A percentile compares a stretch with the other conserved stretches of the same genome.
Conservation (phyloP, 1,140 invertebrate genomes). For the Drosophila ironensis region DNA sequence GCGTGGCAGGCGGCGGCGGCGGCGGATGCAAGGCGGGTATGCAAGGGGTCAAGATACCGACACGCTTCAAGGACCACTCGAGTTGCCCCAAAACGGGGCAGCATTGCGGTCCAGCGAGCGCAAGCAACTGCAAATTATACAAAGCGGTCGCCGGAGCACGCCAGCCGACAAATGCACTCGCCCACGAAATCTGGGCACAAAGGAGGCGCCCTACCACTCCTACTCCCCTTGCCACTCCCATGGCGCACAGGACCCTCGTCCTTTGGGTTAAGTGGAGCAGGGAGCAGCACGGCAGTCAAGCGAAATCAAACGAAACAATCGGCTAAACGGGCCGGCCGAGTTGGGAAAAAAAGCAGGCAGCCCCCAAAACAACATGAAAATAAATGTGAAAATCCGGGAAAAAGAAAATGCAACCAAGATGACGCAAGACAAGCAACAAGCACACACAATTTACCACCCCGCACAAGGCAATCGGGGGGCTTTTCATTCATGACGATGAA, state of each 20-base stretch:
- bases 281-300: conserved; percentile 2
- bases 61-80: too few relatives aligned
- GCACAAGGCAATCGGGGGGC: conserved; percentile 7
- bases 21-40: too few relatives aligned
- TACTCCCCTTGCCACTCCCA: too few relatives aligned
- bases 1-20: too few relatives aligned
- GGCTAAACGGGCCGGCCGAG: conserved; percentile 29
- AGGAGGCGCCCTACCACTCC: too few relatives aligned
- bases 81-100: conserved; percentile 5
- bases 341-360: conserved; percentile 29
- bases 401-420: conserved; percentile 64
- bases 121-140: conserved; percentile 1
- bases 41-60: too few relatives aligned
- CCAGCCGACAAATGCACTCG: conserved; percentile 34
- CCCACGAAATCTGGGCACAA: conserved; percentile 42
- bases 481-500: conserved; percentile 65
- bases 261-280: conserved; percentile 25
- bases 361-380: conserved; percentile 7
- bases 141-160: conserved; percentile 37
- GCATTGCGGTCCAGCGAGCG: too few relatives aligned
- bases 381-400: conserved; percentile 3
- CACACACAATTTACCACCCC: conserved; percentile 9
- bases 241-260: background rate
- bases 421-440: conserved; percentile 50
- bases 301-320: conserved; percentile 39